Evolutionary conservation across 2,113 vertebrate species (phyloP).

Genomic region (Campylomormyrus numenius): DNA sequence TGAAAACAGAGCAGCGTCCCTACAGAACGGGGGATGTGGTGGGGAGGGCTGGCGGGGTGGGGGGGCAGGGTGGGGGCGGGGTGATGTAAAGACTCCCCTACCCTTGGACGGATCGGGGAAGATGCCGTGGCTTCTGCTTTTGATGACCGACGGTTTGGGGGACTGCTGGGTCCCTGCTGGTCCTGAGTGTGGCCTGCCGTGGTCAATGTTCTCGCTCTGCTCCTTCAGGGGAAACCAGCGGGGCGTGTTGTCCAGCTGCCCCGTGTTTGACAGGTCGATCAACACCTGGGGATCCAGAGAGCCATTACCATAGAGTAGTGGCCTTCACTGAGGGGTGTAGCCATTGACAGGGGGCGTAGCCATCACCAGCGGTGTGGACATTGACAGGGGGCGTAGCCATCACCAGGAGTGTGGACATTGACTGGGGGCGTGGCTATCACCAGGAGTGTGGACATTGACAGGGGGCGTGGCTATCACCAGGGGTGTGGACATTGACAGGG

Average conservation of each 20-base stretch:
- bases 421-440: neutral
- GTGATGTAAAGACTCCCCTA: conserved; percentile 46
- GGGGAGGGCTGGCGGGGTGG: neutral
- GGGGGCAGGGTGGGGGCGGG: neutral
- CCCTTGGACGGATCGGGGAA: conserved; percentile 96
- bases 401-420: neutral
- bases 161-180: conserved; percentile 74
- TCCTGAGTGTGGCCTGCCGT: conserved; percentile 71
- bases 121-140: conserved; percentile 96
- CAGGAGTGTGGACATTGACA: neutral
- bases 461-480: fast-evolving
- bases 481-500: neutral
- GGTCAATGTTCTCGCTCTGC: conserved; percentile 88
- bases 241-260: conserved; percentile 86
- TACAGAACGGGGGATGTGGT: conserved; percentile 16
- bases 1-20: conserved; percentile 16
- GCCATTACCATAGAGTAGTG: neutral
- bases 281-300: conserved; percentile 67
- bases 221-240: conserved; percentile 89
- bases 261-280: conserved; percentile 84
- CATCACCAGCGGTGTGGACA: neutral
- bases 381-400: neutral
- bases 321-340: neutral
- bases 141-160: conserved; percentile 92
- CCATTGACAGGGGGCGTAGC: neutral